Percentiles rank a stretch among this genome's conserved stretches.
Evolutionary conservation across 2,797 vertebrate genomes (phyloP).

Genomic region (Micromesistius poutassou): DNA sequence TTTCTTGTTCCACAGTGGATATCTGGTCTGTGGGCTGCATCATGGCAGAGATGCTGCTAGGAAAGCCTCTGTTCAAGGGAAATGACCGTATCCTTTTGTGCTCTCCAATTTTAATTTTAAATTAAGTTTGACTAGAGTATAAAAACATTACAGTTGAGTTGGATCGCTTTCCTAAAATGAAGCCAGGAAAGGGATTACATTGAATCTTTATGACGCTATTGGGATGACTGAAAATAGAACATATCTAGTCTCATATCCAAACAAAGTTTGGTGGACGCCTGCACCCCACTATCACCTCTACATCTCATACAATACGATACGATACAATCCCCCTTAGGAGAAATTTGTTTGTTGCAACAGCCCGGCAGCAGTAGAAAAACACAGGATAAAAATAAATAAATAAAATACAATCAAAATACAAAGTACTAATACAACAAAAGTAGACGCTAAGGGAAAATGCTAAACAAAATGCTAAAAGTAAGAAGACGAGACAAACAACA

Average conservation of each 20-base stretch:
- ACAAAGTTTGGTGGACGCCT: no score
- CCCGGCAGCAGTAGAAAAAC: no score
- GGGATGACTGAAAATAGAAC: not conserved
- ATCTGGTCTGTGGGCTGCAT: constrained; percentile 99
- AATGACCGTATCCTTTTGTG: constrained; percentile 93
- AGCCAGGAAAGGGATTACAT: not conserved
- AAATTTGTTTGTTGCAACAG: no score
- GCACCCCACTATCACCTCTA: not conserved
- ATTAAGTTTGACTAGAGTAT: not conserved
- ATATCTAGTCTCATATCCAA: not conserved
- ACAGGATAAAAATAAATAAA: no score
- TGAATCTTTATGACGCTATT: not conserved
- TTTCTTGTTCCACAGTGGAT: constrained; percentile 79
- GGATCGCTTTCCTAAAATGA: not conserved
- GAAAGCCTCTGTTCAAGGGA: constrained; percentile 92
- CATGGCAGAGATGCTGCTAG: constrained; percentile 98
- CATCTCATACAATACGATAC: no score
- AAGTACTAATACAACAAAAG: no score
- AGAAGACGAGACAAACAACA: no score
- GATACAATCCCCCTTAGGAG: no score
- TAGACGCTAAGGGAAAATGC: no score
- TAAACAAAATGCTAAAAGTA: no score
- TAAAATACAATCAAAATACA: no score
- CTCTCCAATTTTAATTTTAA: constrained; percentile 28
- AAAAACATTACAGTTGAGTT: not conserved